phyloP scores from a whole-genome alignment of 2,888 invertebrate species.

The Nomada hirtipes region DNA sequence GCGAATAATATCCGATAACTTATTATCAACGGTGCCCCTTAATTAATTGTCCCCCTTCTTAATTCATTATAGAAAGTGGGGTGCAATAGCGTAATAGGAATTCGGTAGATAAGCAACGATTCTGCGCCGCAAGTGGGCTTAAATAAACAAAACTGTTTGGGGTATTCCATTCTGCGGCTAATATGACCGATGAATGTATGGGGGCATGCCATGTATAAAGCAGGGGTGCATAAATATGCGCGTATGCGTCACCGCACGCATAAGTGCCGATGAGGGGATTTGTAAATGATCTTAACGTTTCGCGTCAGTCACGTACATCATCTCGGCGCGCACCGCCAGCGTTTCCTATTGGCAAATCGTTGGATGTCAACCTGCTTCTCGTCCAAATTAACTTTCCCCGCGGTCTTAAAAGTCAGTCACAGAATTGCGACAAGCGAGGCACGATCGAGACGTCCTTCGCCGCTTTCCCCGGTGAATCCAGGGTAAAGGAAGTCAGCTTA shows the following conservation, averaged over 20 bases:
- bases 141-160: constrained; percentile 58
- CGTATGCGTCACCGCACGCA: constrained; percentile 82
- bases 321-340: constrained; percentile 43
- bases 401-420: no score
- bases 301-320: constrained; percentile 80
- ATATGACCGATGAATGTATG: constrained; percentile 80
- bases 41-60: not conserved
- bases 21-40: not conserved
- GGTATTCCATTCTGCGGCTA: constrained; percentile 71
- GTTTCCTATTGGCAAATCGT: no score
- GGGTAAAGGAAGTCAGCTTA: constrained; percentile 13
- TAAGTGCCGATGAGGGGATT: constrained; percentile 75
- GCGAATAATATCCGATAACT: not conserved
- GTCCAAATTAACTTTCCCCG: no score
- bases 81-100: not conserved
- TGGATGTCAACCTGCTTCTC: no score
- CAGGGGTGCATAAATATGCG: constrained; percentile 81
- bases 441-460: not conserved
- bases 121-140: constrained; percentile 17
- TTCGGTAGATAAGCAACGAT: constrained; percentile 8
- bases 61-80: not conserved
- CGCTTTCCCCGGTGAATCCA: not conserved
- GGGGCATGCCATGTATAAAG: constrained; percentile 60
- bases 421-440: not conserved
- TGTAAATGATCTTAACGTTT: constrained; percentile 80